Base-by-base conservation (phyloP, 1,140 invertebrate genomes). In the Thaumetopoea pityocampa region DNA sequence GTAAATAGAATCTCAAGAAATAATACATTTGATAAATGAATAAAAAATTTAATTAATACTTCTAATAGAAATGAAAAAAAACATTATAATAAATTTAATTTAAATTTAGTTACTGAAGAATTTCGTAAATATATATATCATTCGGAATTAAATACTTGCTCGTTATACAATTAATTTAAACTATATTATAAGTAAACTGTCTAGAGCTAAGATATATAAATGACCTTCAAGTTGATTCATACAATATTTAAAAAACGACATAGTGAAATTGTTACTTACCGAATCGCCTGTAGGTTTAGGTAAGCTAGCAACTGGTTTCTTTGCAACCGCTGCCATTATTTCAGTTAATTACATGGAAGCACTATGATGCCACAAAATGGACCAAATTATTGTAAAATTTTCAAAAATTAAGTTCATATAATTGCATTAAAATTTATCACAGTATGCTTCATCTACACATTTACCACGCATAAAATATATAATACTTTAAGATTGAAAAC, bases 291-390 rank as follows among this genome's bases (percentile, higher is more conserved):
- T 18, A 23, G 33, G 20, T 49, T 58, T 64, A 27, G 52, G 54
- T 30, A 37, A 36, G 33, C 36, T 4, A 50, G 42, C 48, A 44
- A 24, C 5, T 11, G 54, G 38, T 51, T 74, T 82, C 49, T 67
- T 74, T 28, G 58, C 64, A 38, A 77, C 63, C 28, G 78, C 59
- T 28, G 78, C 72, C 78, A 82, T 81, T 10, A 20, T 71, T 50
- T 60, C 52, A 52, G 35, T 58, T 46, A 66, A 27, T 54, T 17
- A 60, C 52, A 65, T 51, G 54, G 58, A 73, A 60, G 30, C 42
- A 50, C 42, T 34, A 57, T 66, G 63, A 74, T 73, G 64, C 71
- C 78, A 80, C 69, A 79, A 80, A 58, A 77, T 55, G 24, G 62
- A 59, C 52, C 19, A 35, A 60, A 52, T 5, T 32, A 10, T 43